A percentile compares a stretch with the other conserved stretches of the same genome.
Evolutionary conservation across 2,113 vertebrate genomes (phyloP).

Genomic region (Sitta europaea): DNA sequence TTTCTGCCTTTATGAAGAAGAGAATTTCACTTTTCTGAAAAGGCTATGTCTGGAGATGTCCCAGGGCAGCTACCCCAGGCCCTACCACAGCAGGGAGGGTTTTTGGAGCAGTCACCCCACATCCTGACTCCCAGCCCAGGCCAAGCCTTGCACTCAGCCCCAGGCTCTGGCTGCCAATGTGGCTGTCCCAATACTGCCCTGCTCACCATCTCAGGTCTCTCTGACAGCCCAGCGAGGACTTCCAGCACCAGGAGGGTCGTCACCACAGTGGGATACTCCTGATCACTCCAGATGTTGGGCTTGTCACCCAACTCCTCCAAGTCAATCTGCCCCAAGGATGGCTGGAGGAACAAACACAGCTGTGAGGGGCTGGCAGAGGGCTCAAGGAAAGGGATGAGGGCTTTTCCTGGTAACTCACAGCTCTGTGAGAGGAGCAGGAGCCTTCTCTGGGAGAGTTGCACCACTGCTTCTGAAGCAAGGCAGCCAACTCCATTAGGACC

Average conservation of each 20-base stretch:
- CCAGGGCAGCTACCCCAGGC: background rate
- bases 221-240: background rate
- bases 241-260: background rate
- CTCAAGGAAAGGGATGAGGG: accelerated
- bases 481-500: background rate
- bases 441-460: background rate
- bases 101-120: background rate
- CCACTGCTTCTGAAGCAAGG: background rate
- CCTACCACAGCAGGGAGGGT: accelerated
- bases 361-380: background rate
- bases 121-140: background rate
- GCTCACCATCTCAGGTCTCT: background rate
- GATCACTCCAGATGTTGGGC: accelerated
- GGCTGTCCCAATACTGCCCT: background rate
- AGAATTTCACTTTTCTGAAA: background rate
- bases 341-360: background rate
- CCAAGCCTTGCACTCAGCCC: background rate
- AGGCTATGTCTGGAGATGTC: background rate
- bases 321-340: accelerated
- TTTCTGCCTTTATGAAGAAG: background rate
- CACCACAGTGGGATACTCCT: accelerated
- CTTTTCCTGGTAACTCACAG: background rate
- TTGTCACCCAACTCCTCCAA: background rate
- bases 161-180: background rate
- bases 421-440: accelerated